Percentiles rank a stretch among this genome's conserved stretches.
These are phyloP conservation scores for Micronycteris hirsuta DNA, from an alignment of 2,113 vertebrate genomes.

Conservation along the genomic window DNA sequence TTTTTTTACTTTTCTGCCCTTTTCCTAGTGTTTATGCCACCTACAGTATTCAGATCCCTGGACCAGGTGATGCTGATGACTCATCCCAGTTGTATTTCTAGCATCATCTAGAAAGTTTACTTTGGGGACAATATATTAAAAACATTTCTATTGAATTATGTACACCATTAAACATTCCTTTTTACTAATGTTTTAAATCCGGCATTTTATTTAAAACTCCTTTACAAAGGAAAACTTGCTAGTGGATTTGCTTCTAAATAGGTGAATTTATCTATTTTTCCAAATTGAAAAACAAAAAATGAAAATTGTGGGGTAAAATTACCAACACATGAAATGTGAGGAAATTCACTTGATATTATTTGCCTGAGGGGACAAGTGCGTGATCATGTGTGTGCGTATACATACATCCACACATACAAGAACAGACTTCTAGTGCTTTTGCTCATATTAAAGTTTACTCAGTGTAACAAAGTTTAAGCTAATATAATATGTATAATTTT, in stretches of 20 bases:
- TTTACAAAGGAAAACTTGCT: background rate
- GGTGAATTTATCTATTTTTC: background rate
- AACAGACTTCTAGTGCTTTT: background rate
- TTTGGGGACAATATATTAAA: background rate
- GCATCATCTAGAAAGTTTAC: background rate
- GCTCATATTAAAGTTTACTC: background rate
- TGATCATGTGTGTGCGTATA: background rate
- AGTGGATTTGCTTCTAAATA: background rate
- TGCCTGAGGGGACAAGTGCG: background rate
- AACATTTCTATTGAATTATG: background rate
- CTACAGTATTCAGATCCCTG: background rate
- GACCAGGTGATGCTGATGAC: background rate
- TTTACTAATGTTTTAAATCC: background rate
- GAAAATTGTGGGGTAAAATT: background rate
- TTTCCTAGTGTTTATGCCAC: background rate
- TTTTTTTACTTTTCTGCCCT: background rate
- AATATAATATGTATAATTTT: background rate
- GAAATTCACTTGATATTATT: background rate
- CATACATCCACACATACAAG: background rate
- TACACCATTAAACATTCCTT: background rate
- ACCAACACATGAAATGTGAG: background rate
- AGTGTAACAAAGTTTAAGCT: background rate
- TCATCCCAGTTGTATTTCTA: background rate
- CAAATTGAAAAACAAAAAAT: background rate
- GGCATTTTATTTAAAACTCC: conserved; percentile 19